phyloP scores from a whole-genome alignment of 1,140 invertebrate genomes.

The Paramacrobiotus metropolitanus region DNA sequence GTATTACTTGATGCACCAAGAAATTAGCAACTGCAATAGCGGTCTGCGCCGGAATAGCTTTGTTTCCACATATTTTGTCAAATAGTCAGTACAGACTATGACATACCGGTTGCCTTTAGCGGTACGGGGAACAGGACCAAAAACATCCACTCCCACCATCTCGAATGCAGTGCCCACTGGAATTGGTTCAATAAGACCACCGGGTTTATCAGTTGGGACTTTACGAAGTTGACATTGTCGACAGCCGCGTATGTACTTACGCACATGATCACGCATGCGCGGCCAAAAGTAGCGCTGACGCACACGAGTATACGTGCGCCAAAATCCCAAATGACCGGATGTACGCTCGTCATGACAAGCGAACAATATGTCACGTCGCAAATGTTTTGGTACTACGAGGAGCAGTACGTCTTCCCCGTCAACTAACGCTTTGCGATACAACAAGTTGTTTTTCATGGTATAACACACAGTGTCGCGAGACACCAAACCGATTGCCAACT shows the following conservation, averaged over 20 bases:
- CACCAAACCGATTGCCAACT: too few species aligned
- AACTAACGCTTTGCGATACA: too few species aligned
- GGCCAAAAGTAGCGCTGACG: too few species aligned
- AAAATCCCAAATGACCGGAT: not conserved
- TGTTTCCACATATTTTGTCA: not conserved
- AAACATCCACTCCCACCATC: not conserved
- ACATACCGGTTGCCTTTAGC: not conserved
- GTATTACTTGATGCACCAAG: not conserved
- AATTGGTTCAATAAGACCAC: not conserved
- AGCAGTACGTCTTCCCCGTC: too few species aligned
- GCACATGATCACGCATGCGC: too few species aligned
- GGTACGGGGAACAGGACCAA: not conserved
- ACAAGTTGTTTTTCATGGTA: too few species aligned
- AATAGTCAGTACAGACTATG: not conserved
- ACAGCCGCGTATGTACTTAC: too few species aligned
- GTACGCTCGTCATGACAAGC: too few species aligned
- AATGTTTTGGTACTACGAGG: too few species aligned
- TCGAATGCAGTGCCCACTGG: not conserved
- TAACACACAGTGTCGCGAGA: too few species aligned
- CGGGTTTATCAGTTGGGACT: not conserved
- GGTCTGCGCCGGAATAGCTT: not conserved
- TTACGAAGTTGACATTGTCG: not conserved
- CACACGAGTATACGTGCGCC: too few species aligned
- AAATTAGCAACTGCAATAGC: not conserved
- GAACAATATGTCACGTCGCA: too few species aligned